These are phyloP conservation scores for Electrophaes corylata DNA, from an alignment of 2,888 invertebrate genomes.

Conservation along the genomic window DNA sequence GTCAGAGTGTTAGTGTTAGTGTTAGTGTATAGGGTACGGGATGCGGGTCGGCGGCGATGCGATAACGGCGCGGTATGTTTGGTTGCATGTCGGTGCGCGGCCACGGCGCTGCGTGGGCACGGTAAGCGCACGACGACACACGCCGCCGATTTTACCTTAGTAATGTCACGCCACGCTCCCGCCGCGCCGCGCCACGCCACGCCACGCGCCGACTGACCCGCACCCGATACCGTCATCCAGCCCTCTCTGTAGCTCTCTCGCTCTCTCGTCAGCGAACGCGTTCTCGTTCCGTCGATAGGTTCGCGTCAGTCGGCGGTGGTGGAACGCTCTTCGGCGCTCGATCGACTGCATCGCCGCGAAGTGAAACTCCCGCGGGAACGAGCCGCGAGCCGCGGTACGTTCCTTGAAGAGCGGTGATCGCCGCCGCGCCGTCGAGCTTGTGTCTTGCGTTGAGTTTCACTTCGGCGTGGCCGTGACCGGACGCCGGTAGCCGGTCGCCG, in stretches of 20 bases:
- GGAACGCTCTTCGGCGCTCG: conserved; percentile 6
- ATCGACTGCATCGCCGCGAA: neutral
- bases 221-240: no score
- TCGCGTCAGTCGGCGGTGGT: conserved; percentile 27
- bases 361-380: conserved; percentile 3
- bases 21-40: neutral
- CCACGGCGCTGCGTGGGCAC: conserved; percentile 56
- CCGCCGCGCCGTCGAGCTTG: no score
- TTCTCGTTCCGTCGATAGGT: conserved; percentile 7
- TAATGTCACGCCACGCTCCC: conserved; percentile 57
- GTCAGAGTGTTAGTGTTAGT: no score
- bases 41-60: conserved; percentile 21
- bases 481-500: no score
- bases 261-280: neutral
- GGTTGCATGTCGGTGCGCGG: conserved; percentile 70
- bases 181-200: conserved; percentile 25
- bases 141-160: conserved; percentile 78
- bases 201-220: conserved; percentile 22
- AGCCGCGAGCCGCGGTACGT: neutral
- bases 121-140: conserved; percentile 66
- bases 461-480: neutral
- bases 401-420: neutral
- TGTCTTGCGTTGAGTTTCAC: neutral
- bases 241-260: no score
- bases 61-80: conserved; percentile 64